Conservation (phyloP, 2,888 invertebrate species). For the Cephalotes varians region DNA sequence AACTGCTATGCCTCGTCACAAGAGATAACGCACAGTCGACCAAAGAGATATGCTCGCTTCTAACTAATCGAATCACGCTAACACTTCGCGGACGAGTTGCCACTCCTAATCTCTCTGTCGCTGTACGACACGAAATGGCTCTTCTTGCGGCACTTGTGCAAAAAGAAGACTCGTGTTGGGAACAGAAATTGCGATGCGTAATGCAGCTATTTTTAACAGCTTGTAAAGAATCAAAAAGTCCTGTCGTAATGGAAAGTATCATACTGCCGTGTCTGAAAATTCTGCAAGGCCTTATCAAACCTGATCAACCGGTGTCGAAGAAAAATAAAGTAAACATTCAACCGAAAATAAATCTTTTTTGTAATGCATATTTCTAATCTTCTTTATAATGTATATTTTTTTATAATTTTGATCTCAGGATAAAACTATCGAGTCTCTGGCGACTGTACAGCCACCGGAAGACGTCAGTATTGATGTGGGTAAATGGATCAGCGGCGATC, state of each 20-base stretch:
- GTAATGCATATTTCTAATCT: too few relatives aligned
- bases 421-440: conserved; percentile 86
- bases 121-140: conserved; percentile 96
- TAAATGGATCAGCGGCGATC: conserved; percentile 91
- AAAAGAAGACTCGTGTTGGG: conserved; percentile 98
- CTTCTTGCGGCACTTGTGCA: conserved; percentile 95
- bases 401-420: conserved; percentile 78
- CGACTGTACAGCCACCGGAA: conserved; percentile 87
- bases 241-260: conserved; percentile 95
- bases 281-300: conserved; percentile 93
- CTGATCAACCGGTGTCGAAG: conserved; percentile 87
- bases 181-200: conserved; percentile 94
- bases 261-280: conserved; percentile 97
- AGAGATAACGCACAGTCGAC: conserved; percentile 94
- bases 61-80: conserved; percentile 94
- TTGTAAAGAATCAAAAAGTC: conserved; percentile 91
- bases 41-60: conserved; percentile 92
- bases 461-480: conserved; percentile 90
- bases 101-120: conserved; percentile 90
- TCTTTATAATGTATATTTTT: background rate
- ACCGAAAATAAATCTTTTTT: too few relatives aligned
- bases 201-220: conserved; percentile 95
- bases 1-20: conserved; percentile 95
- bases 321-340: conserved; percentile 85
- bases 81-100: conserved; percentile 92